Evolutionary conservation across 2,113 vertebrate species (phyloP), one percentile per base, ranked within the genome.

Genomic region (Grallaria varia): DNA sequence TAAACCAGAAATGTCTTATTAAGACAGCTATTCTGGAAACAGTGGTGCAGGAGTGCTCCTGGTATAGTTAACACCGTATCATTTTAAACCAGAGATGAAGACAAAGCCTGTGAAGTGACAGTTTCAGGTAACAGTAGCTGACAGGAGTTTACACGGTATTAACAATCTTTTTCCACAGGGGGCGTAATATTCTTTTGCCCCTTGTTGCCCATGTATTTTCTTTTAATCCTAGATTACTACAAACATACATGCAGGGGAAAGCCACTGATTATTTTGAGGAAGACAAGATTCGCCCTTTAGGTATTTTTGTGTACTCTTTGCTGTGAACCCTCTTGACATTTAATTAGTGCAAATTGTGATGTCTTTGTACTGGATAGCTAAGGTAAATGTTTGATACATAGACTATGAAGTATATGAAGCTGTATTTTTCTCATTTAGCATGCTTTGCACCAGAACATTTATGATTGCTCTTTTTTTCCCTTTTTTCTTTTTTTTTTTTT

Each of bases 401-500:
- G 37, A 33, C 50, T 69, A 35, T 33, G 67, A 79, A 21, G 15
- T 39, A 8, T 8, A 35, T 33, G 21, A 88, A 76, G 31, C 12
- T 73, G 62, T 66, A 23, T 42, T 86, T 95, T 92, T 73, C 45
- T 74, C 12, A 62, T 39, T 14, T 45, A 49, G 22, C 7, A 22
- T 53, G 25, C 13, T 80, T 68, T 77, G 28, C 23, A 50, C 8
- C 25, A 59, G 25, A 40, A 30, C 6, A 58, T 67, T 84, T 93
- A 18, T 42, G 17, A 66, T 9, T 69, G 25, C 9, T 60, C 11
- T 21, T 42, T 84, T 52, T 13, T 76, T n/a, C n/a, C n/a, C n/a
- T n/a, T n/a, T n/a, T n/a, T n/a, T n/a, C n/a, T n/a, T n/a, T 47
- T 49, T 27, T 25, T 9, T 11, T 3, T 0, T 0, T 8, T 18